These are phyloP conservation scores for Thymallus thymallus DNA, from an alignment of 2,113 vertebrate genomes.

Conservation along the genomic window DNA sequence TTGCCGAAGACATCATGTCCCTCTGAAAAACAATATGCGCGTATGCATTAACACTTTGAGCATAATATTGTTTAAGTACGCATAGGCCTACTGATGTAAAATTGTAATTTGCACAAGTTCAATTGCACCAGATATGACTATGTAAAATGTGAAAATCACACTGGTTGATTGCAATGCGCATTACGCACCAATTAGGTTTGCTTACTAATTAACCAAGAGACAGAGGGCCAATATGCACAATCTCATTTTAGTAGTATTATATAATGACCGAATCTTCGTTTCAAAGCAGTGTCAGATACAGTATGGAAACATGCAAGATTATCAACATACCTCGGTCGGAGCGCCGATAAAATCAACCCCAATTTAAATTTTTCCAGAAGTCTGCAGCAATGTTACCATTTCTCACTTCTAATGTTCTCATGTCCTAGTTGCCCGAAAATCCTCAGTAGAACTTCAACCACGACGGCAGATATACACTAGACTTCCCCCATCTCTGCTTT, in stretches of 20 bases:
- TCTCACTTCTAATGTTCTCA: background rate
- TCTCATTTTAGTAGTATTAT: background rate
- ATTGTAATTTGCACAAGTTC: no score
- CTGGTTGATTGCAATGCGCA: no score
- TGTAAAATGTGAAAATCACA: no score
- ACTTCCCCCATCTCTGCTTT: conserved; percentile 33
- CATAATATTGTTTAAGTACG: background rate
- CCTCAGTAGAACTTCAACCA: conserved; percentile 9
- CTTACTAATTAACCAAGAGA: no score
- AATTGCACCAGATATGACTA: no score
- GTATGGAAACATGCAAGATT: background rate
- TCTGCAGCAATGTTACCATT: conserved; percentile 11
- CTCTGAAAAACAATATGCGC: background rate
- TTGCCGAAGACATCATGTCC: conserved; percentile 10
- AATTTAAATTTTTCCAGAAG: conserved; percentile 12
- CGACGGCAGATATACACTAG: background rate
- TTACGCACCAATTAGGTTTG: no score
- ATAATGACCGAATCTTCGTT: background rate
- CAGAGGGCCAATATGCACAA: no score
- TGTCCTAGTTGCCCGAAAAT: background rate
- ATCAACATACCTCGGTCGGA: conserved; percentile 43
- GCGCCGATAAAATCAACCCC: no score
- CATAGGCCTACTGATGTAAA: no score
- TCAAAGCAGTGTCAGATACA: background rate
- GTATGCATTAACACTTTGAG: background rate